Evolutionary conservation across 2,797 vertebrate species (phyloP), one percentile per base, ranked within the genome.

Genomic region (Poecilia gillii): DNA sequence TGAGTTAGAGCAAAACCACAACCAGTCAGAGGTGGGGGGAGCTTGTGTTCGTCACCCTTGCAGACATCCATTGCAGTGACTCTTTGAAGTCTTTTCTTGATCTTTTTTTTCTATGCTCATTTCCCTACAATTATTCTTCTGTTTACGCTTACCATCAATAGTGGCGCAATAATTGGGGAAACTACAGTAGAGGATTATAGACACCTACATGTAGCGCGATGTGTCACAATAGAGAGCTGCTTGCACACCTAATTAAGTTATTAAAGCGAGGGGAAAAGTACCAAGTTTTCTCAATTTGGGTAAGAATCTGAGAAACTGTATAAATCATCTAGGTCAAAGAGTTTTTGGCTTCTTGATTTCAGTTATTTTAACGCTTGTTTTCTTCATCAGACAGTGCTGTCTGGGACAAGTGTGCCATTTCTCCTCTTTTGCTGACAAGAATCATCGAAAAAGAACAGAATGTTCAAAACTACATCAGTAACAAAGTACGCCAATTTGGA

Each of bases 1-100:
- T 72, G 78, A 82, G 79, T 73, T 73, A 74, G 74, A 84, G 75
- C 47, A 72, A 84, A 92, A 91, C 91, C 91, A 92, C 90, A 91
- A 77, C 23, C 76, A 33, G 33, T 73, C 36, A 76, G 71, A 73
- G 80, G 83, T 0, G 81, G 88, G 88, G 81, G 81, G 70, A 81
- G 80, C 78, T 39, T 84, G 73, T 11, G 2, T 74, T 77, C 7
- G 13, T 53, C 53, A 78, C 36, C 47, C 0, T 55, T 1, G 1
- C 43, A 90, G 73, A 46, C 83, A 88, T 74, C 84, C 62, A 89
- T 36, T 77, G 76, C 51, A 91, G 73, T 0, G 4, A 66, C 6
- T 57, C 74, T 88, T 84, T 86, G 62, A 87, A 81, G 78, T 75
- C 3, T 41, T 74, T 62, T 68, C 46, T 71, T 59, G 14, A 28